These are phyloP conservation scores for Cyanocitta stelleri DNA, from an alignment of 2,113 vertebrate species.

Conservation along the genomic window DNA sequence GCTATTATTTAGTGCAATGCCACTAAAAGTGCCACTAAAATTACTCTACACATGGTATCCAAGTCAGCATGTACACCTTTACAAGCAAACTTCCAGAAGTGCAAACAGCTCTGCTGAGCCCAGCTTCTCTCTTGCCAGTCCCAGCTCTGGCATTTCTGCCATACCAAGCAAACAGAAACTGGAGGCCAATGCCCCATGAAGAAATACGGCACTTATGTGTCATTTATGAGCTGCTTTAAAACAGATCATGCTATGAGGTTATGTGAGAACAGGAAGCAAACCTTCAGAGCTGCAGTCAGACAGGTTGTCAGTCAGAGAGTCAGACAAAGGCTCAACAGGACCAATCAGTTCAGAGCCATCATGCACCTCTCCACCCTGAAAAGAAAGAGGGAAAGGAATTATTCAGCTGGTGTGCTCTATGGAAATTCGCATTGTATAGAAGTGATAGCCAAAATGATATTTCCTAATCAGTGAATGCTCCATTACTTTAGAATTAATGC, in stretches of 20 bases:
- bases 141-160: not conserved
- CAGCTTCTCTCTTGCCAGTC: not conserved
- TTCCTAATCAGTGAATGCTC: not conserved
- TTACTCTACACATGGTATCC: rapidly evolving
- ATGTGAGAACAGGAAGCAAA: constrained; percentile 50
- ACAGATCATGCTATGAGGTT: not conserved
- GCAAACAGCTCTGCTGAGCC: not conserved
- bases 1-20: not conserved
- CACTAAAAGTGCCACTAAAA: not conserved
- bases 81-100: not conserved
- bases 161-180: not conserved
- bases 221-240: not conserved
- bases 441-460: not conserved
- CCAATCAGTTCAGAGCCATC: constrained; percentile 96
- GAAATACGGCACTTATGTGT: not conserved
- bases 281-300: constrained; percentile 93
- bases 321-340: constrained; percentile 82
- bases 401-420: not conserved
- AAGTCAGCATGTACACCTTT: not conserved
- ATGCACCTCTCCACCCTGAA: constrained; percentile 90
- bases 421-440: not conserved
- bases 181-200: not conserved
- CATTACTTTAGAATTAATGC: not conserved
- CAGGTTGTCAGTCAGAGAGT: constrained; percentile 82
- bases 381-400: not conserved